Conservation (phyloP, 2,113 vertebrate species). For the Platycercus adscitus region DNA sequence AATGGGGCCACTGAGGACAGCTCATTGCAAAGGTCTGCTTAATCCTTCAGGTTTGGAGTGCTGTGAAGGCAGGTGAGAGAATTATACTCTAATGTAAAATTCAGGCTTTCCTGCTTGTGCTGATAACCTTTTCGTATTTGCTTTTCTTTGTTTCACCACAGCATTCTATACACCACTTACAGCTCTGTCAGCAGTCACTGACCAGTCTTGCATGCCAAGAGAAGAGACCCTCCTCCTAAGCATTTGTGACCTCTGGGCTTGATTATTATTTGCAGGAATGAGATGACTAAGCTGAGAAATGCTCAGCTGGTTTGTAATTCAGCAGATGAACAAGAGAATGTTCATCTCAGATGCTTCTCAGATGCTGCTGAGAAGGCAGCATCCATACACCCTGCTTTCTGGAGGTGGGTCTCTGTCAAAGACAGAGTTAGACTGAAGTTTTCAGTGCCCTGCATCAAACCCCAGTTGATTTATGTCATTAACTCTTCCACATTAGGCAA, state of each 20-base stretch:
- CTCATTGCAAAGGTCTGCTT: not conserved
- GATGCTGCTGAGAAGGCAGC: not conserved
- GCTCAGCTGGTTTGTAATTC: not conserved
- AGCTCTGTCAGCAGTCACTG: not conserved
- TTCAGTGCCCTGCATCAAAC: not conserved
- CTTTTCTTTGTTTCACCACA: not conserved
- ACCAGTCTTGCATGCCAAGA: not conserved
- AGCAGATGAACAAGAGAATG: not conserved
- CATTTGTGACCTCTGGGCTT: not conserved
- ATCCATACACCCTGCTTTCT: not conserved
- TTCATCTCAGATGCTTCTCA: no score
- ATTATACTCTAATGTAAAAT: not conserved
- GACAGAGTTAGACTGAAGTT: not conserved
- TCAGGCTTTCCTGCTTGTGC: not conserved
- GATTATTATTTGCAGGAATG: slow-evolving; percentile 15
- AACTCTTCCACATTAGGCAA: not conserved
- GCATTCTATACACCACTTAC: not conserved
- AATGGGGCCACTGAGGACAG: not conserved
- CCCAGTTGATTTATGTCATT: no score
- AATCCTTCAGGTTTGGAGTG: not conserved
- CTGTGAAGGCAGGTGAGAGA: not conserved
- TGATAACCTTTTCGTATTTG: not conserved
- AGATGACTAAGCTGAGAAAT: slow-evolving; percentile 16
- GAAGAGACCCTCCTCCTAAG: not conserved
- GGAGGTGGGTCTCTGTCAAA: not conserved